Evolutionary conservation across 1,140 invertebrate genomes (phyloP).

Genomic region (Caenorhabditis brenneri): DNA sequence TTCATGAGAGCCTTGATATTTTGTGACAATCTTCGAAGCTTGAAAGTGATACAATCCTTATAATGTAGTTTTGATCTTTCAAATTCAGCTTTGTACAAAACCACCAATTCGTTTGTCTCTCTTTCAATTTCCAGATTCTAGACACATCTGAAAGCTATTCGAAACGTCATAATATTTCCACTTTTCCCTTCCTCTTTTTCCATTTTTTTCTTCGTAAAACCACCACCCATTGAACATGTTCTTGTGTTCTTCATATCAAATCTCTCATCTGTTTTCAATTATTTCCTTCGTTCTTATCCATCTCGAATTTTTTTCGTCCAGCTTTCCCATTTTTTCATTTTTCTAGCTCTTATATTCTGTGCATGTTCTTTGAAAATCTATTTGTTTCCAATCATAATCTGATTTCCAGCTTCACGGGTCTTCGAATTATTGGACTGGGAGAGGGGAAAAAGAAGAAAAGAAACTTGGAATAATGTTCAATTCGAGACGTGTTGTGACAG

Average conservation of each 20-base stretch:
- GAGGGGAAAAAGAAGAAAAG: not conserved
- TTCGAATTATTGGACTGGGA: too few species aligned
- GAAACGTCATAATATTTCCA: too few species aligned
- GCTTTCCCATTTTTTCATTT: not conserved
- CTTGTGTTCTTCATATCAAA: not conserved
- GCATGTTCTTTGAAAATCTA: too few species aligned
- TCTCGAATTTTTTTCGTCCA: not conserved
- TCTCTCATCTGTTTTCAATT: constrained; percentile 28
- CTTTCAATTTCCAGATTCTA: not conserved
- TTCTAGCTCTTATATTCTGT: too few species aligned
- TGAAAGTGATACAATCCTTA: too few species aligned
- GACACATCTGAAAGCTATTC: not conserved
- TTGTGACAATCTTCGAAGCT: too few species aligned
- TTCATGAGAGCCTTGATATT: too few species aligned
- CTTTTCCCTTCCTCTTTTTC: not conserved
- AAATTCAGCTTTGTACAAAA: too few species aligned
- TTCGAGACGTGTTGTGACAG: constrained; percentile 31
- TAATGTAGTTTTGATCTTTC: too few species aligned
- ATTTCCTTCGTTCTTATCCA: not conserved
- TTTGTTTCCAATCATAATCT: not conserved
- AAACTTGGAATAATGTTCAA: constrained; percentile 1
- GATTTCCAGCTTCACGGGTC: not conserved
- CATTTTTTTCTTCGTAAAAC: not conserved
- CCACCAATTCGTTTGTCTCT: too few species aligned
- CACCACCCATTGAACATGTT: constrained; percentile 10